phyloP scores from a whole-genome alignment of 2,797 vertebrate genomes.

The Rhadinocentrus ornatus region DNA sequence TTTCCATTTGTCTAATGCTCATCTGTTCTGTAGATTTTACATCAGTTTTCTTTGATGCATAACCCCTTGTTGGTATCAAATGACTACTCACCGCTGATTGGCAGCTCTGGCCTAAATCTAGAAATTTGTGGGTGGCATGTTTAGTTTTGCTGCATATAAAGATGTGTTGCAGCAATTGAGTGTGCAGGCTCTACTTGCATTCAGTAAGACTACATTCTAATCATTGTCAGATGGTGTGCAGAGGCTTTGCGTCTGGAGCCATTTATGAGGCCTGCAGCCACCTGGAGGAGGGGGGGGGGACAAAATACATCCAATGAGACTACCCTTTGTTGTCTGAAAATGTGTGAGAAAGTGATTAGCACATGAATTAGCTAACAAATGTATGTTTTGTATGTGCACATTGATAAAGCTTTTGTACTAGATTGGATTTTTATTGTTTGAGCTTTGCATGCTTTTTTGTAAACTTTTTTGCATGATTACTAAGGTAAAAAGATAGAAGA shows the following conservation, averaged over 20 bases:
- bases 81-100: slow-evolving; percentile 20
- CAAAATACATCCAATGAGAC: slow-evolving; percentile 41
- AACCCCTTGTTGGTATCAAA: neutral
- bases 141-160: slow-evolving; percentile 68
- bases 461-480: too few species aligned
- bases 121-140: slow-evolving; percentile 70
- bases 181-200: slow-evolving; percentile 57
- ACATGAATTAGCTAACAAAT: slow-evolving; percentile 43
- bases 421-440: slow-evolving; percentile 2
- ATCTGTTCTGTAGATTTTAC: neutral
- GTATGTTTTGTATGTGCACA: slow-evolving; percentile 17
- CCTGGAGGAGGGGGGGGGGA: slow-evolving; percentile 38
- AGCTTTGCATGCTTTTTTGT: too few species aligned
- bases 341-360: slow-evolving; percentile 57
- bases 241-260: slow-evolving; percentile 75
- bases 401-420: slow-evolving; percentile 14
- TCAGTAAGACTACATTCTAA: slow-evolving; percentile 66
- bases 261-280: slow-evolving; percentile 72
- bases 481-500: too few species aligned
- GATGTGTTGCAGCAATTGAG: slow-evolving; percentile 68
- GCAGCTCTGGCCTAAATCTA: slow-evolving; percentile 19
- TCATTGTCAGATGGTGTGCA: slow-evolving; percentile 80
- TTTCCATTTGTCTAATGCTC: neutral
- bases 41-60: neutral
- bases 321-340: slow-evolving; percentile 78